These are phyloP conservation scores for Acanthurus tractus DNA, from an alignment of 2,797 vertebrate species.

Conservation along the genomic window DNA sequence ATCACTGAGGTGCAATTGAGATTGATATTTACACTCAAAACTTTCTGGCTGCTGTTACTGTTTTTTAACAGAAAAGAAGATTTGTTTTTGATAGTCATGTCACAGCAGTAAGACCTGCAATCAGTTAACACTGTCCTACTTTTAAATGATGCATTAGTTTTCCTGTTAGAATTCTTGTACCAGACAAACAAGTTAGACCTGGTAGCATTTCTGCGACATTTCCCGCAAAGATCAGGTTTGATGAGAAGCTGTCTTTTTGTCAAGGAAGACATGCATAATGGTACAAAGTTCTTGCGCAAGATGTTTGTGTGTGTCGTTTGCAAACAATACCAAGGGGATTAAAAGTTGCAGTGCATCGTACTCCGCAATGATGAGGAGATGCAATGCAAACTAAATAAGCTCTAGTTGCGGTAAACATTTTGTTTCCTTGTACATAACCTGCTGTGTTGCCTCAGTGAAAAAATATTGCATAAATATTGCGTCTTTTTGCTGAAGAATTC, in stretches of 20 bases:
- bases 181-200: not conserved
- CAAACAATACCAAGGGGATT: not conserved
- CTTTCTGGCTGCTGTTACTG: not conserved
- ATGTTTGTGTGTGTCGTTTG: constrained; percentile 24
- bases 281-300: not conserved
- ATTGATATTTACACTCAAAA: not conserved
- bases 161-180: not conserved
- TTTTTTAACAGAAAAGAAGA: no score
- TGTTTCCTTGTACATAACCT: not conserved
- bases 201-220: not conserved
- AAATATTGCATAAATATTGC: not conserved
- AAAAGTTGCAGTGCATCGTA: constrained; percentile 3
- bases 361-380: not conserved
- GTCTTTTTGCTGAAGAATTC: not conserved
- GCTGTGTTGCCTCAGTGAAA: not conserved
- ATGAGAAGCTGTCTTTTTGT: not conserved
- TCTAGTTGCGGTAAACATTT: not conserved
- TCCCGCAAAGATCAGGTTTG: not conserved
- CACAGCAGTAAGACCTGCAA: not conserved
- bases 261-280: not conserved
- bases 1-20: not conserved
- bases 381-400: not conserved
- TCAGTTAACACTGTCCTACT: not conserved
- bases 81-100: not conserved
- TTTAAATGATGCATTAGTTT: no score